These are phyloP conservation scores for Hypolimnas misippus DNA, from an alignment of 2,888 invertebrate genomes.

Conservation along the genomic window DNA sequence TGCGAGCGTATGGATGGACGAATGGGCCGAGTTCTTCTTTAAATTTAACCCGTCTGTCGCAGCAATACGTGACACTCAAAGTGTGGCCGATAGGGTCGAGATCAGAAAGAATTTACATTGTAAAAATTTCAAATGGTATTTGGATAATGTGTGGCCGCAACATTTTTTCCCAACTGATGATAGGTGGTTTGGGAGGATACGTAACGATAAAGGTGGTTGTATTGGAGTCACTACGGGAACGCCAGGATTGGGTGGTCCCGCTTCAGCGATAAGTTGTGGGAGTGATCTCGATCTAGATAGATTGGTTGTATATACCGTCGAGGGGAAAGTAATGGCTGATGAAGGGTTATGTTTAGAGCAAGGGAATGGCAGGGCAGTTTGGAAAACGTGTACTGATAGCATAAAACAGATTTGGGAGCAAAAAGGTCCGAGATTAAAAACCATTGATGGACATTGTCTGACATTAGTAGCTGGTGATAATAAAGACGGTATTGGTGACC, in stretches of 20 bases:
- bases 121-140: conserved; percentile 96
- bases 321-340: conserved; percentile 92
- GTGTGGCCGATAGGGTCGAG: conserved; percentile 85
- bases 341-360: conserved; percentile 93
- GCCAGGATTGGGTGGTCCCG: conserved; percentile 88
- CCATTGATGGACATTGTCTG: conserved; percentile 62
- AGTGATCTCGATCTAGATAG: conserved; percentile 85
- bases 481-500: conserved; percentile 57
- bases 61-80: conserved; percentile 83
- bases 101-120: conserved; percentile 90
- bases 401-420: conserved; percentile 89
- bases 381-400: conserved; percentile 88
- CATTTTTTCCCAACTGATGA: conserved; percentile 96
- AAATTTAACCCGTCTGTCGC: conserved; percentile 91
- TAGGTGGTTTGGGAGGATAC: conserved; percentile 95
- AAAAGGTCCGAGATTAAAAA: conserved; percentile 69
- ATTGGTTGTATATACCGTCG: conserved; percentile 88
- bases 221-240: conserved; percentile 68
- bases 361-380: conserved; percentile 86
- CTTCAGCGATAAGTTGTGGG: conserved; percentile 87
- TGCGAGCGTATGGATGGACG: conserved; percentile 99
- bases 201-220: conserved; percentile 74
- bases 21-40: conserved; percentile 96
- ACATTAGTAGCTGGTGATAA: conserved; percentile 57
- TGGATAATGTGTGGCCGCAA: conserved; percentile 97